Percentiles rank a stretch among this genome's conserved stretches.
These are phyloP conservation scores for Plectropomus leopardus DNA, from an alignment of 2,113 vertebrate genomes.

Conservation along the genomic window DNA sequence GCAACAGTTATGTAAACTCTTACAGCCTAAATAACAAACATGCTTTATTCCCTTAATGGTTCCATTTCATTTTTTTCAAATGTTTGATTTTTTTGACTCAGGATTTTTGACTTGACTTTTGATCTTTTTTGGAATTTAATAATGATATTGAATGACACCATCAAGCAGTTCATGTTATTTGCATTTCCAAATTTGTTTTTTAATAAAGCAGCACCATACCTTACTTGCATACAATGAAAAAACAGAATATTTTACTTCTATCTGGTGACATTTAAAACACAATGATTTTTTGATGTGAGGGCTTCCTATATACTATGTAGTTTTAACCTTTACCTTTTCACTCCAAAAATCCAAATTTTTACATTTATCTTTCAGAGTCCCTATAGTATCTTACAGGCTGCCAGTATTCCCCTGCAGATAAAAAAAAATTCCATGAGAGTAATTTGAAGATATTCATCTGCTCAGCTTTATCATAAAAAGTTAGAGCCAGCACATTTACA, in stretches of 20 bases:
- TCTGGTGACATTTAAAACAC: neutral
- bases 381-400: neutral
- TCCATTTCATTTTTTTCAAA: too few species aligned
- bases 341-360: neutral
- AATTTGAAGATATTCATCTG: neutral
- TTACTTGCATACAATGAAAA: too few species aligned
- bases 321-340: neutral
- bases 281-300: neutral
- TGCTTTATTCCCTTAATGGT: too few species aligned
- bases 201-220: too few species aligned
- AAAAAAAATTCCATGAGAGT: neutral
- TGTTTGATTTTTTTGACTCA: too few species aligned
- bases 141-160: too few species aligned
- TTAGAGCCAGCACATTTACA: neutral
- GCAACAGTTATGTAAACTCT: too few species aligned
- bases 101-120: too few species aligned
- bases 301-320: neutral
- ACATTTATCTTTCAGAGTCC: neutral
- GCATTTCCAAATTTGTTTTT: too few species aligned
- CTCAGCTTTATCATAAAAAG: neutral
- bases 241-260: neutral
- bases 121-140: too few species aligned
- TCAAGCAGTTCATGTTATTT: too few species aligned
- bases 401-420: neutral
- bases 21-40: too few species aligned